Conservation (phyloP, 2,113 vertebrate genomes). For the Saguinus midas region DNA sequence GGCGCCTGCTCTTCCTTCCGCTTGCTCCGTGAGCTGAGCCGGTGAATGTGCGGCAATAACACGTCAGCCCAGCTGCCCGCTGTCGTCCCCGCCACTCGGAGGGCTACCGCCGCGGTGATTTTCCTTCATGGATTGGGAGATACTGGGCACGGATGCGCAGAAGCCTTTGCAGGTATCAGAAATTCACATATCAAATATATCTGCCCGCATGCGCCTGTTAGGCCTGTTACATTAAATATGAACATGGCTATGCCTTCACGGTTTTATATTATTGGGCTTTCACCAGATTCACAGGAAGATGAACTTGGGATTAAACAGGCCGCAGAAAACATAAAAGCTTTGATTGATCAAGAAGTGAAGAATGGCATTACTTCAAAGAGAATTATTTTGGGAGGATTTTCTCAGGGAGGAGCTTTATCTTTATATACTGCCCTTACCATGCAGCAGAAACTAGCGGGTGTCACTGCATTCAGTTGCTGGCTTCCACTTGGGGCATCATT, state of each 20-base stretch:
- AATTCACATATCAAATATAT: not conserved
- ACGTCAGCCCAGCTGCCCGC: conserved; percentile 93
- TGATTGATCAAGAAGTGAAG: not conserved
- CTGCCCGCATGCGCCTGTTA: not conserved
- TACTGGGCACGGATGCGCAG: not conserved
- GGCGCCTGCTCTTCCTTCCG: conserved; percentile 1
- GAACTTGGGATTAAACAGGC: conserved; percentile 94
- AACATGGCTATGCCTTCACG: conserved; percentile 55
- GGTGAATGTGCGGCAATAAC: conserved; percentile 94
- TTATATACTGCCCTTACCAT: no score
- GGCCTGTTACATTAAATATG: no score
- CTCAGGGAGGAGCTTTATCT: no score
- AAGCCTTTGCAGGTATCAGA: not conserved
- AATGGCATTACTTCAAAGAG: no score
- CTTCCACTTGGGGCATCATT: no score
- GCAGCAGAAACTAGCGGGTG: no score
- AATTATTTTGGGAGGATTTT: no score
- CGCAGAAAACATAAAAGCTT: conserved; percentile 86
- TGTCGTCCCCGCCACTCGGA: conserved; percentile 92
- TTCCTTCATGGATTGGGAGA: not conserved
- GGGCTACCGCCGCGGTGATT: conserved; percentile 94
- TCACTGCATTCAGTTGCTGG: no score
- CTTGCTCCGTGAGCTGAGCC: conserved; percentile 19
- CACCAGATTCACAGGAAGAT: conserved; percentile 92
- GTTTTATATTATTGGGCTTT: conserved; percentile 96